Evolutionary conservation across 2,888 invertebrate species (phyloP).

Genomic region (Pemphredon lugubris): DNA sequence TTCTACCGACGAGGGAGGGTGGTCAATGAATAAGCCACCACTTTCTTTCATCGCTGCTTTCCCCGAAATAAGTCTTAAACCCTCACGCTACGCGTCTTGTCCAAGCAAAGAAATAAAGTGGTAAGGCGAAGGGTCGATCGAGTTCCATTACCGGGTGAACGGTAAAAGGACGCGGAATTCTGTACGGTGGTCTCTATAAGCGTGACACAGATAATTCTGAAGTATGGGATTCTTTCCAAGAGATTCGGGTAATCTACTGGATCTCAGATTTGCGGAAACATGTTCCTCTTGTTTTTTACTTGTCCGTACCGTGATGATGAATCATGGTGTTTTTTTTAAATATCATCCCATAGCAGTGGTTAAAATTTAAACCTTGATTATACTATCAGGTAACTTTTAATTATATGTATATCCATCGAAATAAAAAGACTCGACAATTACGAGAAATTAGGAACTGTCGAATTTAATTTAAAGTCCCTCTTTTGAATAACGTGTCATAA

Average conservation of each 20-base stretch:
- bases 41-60: conserved; percentile 54
- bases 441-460: too few relatives aligned
- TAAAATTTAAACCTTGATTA: too few relatives aligned
- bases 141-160: conserved; percentile 70
- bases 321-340: too few relatives aligned
- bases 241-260: conserved; percentile 17
- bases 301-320: too few relatives aligned
- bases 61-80: conserved; percentile 55
- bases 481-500: too few relatives aligned
- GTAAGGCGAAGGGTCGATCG: conserved; percentile 68
- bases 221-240: conserved; percentile 34
- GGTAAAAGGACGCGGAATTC: conserved; percentile 65
- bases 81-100: conserved; percentile 63
- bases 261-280: too few relatives aligned
- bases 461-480: too few relatives aligned
- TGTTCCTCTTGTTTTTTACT: not conserved
- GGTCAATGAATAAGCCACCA: conserved; percentile 58
- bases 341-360: too few relatives aligned
- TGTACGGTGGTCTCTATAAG: conserved; percentile 63
- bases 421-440: too few relatives aligned
- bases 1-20: conserved; percentile 36
- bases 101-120: conserved; percentile 65
- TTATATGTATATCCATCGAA: too few relatives aligned
- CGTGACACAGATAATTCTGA: conserved; percentile 55
- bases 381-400: too few relatives aligned